These are phyloP conservation scores for Caenorhabditis latens DNA, from an alignment of 1,140 invertebrate genomes.

Conservation along the genomic window DNA sequence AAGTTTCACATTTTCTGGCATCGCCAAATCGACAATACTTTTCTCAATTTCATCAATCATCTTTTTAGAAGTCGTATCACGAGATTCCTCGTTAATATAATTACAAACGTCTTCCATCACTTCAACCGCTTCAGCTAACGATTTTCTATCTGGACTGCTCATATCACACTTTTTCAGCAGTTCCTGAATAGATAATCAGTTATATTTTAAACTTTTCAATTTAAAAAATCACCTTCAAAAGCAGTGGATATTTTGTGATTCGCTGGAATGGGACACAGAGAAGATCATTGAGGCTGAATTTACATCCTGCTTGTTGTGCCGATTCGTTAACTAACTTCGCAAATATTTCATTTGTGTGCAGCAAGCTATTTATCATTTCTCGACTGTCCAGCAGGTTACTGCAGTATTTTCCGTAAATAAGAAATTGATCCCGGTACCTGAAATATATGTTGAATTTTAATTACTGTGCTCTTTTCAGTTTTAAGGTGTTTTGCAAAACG, in stretches of 20 bases:
- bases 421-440: slow-evolving; percentile 84
- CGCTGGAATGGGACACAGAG: slow-evolving; percentile 97
- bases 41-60: slow-evolving; percentile 91
- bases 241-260: slow-evolving; percentile 94
- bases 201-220: not conserved
- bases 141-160: slow-evolving; percentile 85
- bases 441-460: not conserved
- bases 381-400: slow-evolving; percentile 89
- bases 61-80: slow-evolving; percentile 91
- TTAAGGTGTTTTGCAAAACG: too few species aligned
- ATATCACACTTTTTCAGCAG: slow-evolving; percentile 89
- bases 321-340: slow-evolving; percentile 83
- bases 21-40: slow-evolving; percentile 66
- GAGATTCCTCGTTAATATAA: slow-evolving; percentile 98
- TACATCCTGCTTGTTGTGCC: slow-evolving; percentile 92
- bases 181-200: slow-evolving; percentile 84
- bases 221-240: slow-evolving; percentile 79
- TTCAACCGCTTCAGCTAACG: slow-evolving; percentile 89
- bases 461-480: too few species aligned
- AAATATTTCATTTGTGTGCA: slow-evolving; percentile 78
- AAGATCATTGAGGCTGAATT: slow-evolving; percentile 92
- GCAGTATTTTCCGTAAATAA: slow-evolving; percentile 95
- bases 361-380: slow-evolving; percentile 84
- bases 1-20: slow-evolving; percentile 84
- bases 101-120: slow-evolving; percentile 95